Evolutionary conservation across 1,140 invertebrate species (phyloP).

Genomic region (Euglossa dilemma): DNA sequence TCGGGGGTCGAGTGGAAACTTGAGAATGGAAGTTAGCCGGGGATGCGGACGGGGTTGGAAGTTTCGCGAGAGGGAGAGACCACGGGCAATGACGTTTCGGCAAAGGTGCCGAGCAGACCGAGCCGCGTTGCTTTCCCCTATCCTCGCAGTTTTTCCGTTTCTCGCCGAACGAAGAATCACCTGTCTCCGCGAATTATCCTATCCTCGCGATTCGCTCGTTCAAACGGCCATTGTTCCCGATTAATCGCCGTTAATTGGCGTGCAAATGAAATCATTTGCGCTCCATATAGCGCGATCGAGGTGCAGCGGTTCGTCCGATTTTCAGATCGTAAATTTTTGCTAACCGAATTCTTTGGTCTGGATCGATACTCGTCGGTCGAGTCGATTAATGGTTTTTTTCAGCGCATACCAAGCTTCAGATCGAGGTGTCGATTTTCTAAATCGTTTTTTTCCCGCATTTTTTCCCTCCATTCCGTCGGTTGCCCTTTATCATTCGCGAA

Average conservation of each 20-base stretch:
- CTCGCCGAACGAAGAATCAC: too few species aligned
- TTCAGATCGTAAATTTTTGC: background rate
- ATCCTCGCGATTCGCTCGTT: background rate
- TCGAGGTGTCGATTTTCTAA: slow-evolving; percentile 39
- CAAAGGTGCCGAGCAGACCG: slow-evolving; percentile 43
- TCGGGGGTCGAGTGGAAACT: slow-evolving; percentile 52
- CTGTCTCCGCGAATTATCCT: background rate
- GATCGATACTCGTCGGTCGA: background rate
- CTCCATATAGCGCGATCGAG: background rate
- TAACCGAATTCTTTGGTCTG: background rate
- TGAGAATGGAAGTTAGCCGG: slow-evolving; percentile 61
- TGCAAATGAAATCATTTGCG: background rate
- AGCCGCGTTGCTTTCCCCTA: background rate
- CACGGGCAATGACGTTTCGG: slow-evolving; percentile 58
- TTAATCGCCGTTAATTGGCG: background rate
- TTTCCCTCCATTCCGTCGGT: background rate
- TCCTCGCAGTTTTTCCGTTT: rapidly evolving
- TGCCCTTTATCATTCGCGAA: background rate
- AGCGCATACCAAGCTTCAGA: too few species aligned
- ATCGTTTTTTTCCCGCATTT: slow-evolving; percentile 42
- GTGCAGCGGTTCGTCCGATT: background rate
- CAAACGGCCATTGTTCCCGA: background rate
- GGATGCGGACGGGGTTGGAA: slow-evolving; percentile 63
- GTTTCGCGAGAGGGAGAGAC: slow-evolving; percentile 33
- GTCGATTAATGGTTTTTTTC: background rate